These are phyloP conservation scores for Synanthedon formicaeformis DNA, from an alignment of 2,888 invertebrate genomes.

Conservation along the genomic window DNA sequence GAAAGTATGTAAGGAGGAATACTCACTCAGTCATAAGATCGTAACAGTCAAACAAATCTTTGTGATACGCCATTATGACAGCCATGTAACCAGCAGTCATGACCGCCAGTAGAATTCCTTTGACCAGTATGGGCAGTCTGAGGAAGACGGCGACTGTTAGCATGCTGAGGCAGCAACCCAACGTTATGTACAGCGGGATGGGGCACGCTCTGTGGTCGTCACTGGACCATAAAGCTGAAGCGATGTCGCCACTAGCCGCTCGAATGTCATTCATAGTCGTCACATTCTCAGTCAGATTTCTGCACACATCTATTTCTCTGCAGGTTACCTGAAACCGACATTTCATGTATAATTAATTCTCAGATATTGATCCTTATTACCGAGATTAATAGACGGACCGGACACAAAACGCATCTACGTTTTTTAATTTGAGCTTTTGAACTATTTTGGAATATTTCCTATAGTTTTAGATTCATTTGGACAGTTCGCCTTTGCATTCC, in stretches of 20 bases:
- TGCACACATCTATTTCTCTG: conserved; percentile 48
- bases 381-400: no score
- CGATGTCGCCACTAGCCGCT: conserved; percentile 32
- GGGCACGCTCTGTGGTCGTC: conserved; percentile 83
- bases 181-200: conserved; percentile 87
- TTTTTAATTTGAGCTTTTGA: no score
- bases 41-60: conserved; percentile 83
- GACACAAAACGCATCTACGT: no score
- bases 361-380: no score
- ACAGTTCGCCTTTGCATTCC: no score
- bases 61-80: conserved; percentile 85
- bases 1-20: neutral
- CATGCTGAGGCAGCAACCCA: conserved; percentile 87
- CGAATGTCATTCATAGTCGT: conserved; percentile 66
- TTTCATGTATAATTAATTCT: no score
- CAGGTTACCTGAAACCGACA: conserved; percentile 48
- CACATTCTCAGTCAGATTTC: conserved; percentile 53
- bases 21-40: conserved; percentile 82
- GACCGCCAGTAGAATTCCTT: conserved; percentile 80
- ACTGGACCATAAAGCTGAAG: conserved; percentile 48
- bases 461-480: no score
- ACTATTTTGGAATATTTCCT: no score
- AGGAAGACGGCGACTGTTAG: conserved; percentile 88
- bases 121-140: conserved; percentile 83
- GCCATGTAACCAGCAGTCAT: conserved; percentile 85